Evolutionary conservation across 2,888 invertebrate genomes (phyloP).

Genomic region (Papilio demoleus): DNA sequence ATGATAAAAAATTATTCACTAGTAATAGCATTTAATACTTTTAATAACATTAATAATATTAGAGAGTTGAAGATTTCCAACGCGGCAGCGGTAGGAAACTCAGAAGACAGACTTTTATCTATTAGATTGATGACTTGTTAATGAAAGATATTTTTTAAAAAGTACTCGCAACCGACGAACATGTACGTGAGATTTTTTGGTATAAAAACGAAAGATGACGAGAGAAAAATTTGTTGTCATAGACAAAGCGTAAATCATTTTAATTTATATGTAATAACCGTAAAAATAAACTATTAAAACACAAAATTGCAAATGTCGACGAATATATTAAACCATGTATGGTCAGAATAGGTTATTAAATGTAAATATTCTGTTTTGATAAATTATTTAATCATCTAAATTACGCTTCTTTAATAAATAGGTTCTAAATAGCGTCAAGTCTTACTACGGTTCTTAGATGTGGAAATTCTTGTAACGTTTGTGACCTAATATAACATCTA

Average conservation of each 20-base stretch:
- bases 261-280: constrained; percentile 16
- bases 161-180: background rate
- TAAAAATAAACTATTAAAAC: constrained; percentile 22
- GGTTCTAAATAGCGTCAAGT: too few relatives aligned
- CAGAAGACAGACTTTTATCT: constrained; percentile 10
- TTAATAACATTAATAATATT: constrained; percentile 12
- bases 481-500: too few relatives aligned
- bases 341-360: background rate
- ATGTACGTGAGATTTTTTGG: background rate
- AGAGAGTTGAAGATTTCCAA: constrained; percentile 13
- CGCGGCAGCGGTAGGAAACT: constrained; percentile 9
- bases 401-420: background rate
- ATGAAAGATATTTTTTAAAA: constrained; percentile 28
- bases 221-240: background rate
- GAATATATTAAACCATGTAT: background rate
- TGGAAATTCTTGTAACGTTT: too few relatives aligned
- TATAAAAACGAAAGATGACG: background rate
- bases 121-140: constrained; percentile 6
- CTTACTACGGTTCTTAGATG: too few relatives aligned
- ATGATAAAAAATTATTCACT: background rate
- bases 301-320: constrained; percentile 10
- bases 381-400: constrained; percentile 10
- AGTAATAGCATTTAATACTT: constrained; percentile 2
- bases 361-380: constrained; percentile 10
- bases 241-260: background rate